Conservation (phyloP, 2,888 invertebrate genomes). For the Drosophila anomalata region DNA sequence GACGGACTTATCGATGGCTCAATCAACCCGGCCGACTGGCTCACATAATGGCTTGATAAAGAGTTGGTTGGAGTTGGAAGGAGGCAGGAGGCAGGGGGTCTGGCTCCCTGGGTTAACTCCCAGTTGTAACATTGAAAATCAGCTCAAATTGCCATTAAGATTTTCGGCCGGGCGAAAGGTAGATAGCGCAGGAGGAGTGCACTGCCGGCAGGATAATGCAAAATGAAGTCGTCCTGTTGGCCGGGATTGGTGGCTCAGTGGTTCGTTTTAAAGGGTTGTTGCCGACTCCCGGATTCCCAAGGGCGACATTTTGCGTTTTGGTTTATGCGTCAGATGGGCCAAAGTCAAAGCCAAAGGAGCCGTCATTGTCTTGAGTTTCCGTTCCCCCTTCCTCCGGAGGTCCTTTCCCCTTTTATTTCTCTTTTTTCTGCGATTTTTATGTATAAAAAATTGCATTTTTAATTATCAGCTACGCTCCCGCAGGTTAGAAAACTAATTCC, state of each 20-base stretch:
- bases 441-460: constrained; percentile 77
- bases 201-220: constrained; percentile 60
- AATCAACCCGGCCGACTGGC: constrained; percentile 59
- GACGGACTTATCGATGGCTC: constrained; percentile 69
- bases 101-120: constrained; percentile 69
- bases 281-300: constrained; percentile 57
- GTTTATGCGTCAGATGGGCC: constrained; percentile 72
- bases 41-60: constrained; percentile 77
- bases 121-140: constrained; percentile 84
- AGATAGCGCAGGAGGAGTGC: constrained; percentile 54
- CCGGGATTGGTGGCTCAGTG: constrained; percentile 51
- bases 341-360: constrained; percentile 70
- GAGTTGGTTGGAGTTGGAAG: constrained; percentile 46
- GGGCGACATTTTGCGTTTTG: constrained; percentile 78
- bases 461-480: constrained; percentile 72
- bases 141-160: constrained; percentile 84
- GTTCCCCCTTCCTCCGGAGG: constrained; percentile 5
- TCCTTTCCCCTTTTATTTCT: constrained; percentile 1
- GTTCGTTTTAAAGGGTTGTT: constrained; percentile 67
- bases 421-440: constrained; percentile 25
- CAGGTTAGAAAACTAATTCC: constrained; percentile 78
- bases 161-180: constrained; percentile 60
- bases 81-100: not conserved
- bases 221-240: constrained; percentile 61
- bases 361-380: constrained; percentile 72